A percentile compares a stretch with the other conserved stretches of the same genome.
These are phyloP conservation scores for Lochmaea crataegi DNA, from an alignment of 2,888 invertebrate species.

Conservation along the genomic window DNA sequence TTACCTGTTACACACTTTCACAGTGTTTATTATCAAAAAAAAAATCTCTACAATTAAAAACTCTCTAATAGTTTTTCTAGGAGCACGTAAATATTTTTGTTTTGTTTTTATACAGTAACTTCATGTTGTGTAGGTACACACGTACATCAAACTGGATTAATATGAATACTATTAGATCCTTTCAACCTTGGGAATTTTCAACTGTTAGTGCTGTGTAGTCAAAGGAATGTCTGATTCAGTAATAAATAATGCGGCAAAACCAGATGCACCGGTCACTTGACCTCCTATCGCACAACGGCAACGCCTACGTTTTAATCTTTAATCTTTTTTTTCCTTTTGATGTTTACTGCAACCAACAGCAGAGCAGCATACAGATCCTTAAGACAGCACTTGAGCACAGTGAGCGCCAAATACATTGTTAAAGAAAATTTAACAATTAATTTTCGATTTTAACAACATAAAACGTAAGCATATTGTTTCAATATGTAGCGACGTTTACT, in stretches of 20 bases:
- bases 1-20: not conserved
- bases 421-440: no score
- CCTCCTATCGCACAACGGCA: slow-evolving; percentile 33
- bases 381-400: slow-evolving; percentile 16
- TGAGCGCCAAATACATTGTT: not conserved
- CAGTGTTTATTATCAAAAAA: not conserved
- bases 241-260: slow-evolving; percentile 38
- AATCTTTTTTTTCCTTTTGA: slow-evolving; percentile 25
- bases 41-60: no score
- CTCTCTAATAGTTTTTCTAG: no score
- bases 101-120: not conserved
- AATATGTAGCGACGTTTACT: no score
- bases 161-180: slow-evolving; percentile 18
- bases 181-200: slow-evolving; percentile 29
- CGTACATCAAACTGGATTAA: slow-evolving; percentile 7
- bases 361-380: slow-evolving; percentile 4
- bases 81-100: not conserved
- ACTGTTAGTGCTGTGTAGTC: slow-evolving; percentile 27
- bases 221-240: slow-evolving; percentile 40
- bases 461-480: no score
- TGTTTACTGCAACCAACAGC: slow-evolving; percentile 18
- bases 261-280: slow-evolving; percentile 42
- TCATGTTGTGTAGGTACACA: not conserved
- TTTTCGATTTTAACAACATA: no score
- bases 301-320: slow-evolving; percentile 32